Base-by-base conservation (phyloP, 2,113 vertebrate species). In the Toxotes chatareus region DNA sequence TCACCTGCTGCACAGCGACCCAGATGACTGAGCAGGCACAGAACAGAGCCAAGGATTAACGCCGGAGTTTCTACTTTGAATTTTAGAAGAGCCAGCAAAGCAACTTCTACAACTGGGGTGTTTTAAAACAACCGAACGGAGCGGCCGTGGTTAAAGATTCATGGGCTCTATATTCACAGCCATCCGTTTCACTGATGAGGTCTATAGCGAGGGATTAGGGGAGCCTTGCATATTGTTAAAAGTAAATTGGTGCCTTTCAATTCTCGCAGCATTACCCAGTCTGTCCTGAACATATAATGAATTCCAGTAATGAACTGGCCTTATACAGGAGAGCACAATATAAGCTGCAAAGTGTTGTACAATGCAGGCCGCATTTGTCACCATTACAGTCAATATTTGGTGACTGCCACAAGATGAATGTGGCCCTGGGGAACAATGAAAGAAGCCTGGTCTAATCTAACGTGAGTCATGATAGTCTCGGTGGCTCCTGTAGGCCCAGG, bases 341-440 rank as follows among this genome's bases (percentile, higher is more conserved):
- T 68, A 57, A 73, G 80, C 81, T 56, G 71, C 84, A 84, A 88
- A 86, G 90, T 86, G 76, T 83, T 80, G 91, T 63, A 86, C 88
- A 59, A 85, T 79, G 87, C 87, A 86, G 78, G 21, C 53, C 70
- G 31, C 79, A 89, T 92, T 86, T 91, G 87, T 91, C 90, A 91
- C 91, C 85, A 90, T 92, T 90, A 91, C 73, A 81, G 87, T 87
- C 89, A 82, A 91, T 90, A 90, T 90, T 89, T 90, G 76, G 91
- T 86, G 91, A 92, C 84, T 81, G 84, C 80, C 86, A 87, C 53
- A 64, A 88, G 89, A 90, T 81, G 75, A 85, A 92, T 89, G 88
- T 31, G 79, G 46, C 90, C 82, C 86, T 4, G 53, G 87, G 84
- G 92, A 79, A 62, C 73, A 69, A 82, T 85, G 82, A 89, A 75